Evolutionary conservation across 1,140 invertebrate genomes (phyloP), one percentile per base, ranked within the genome.

Genomic region (Achatina immaculata): DNA sequence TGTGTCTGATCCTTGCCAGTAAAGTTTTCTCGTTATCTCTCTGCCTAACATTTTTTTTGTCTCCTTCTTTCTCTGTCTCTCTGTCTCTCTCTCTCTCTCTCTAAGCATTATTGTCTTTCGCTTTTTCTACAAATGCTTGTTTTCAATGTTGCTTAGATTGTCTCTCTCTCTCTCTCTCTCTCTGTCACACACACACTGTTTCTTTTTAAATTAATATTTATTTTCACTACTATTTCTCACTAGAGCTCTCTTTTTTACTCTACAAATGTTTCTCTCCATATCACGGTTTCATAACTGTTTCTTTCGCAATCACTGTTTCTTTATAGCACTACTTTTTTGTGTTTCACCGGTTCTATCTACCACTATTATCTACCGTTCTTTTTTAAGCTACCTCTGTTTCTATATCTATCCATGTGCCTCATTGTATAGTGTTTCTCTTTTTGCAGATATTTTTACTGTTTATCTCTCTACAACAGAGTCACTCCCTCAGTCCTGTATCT

Each of bases 61-160:
- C 62, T 65, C 62, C n/a, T 24, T 65, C 62, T 65, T 24, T 65
- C 62, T 65, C 62, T 65, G 7, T 65, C 62, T 65, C 62, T 65
- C n/a, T 65, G 7, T 65, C 62, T 65, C 62, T 65, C 62, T 65
- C 62, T 65, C 62, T 65, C 62, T 65, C 62, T 65, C 62, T 65
- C 62, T 65, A 7, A 11, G 7, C n/a, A 7, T 65, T 24, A 11
- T 28, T 24, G 6, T 65, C 62, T 65, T 28, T 28, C 62, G n/a
- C n/a, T 65, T 28, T 65, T 11, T 65, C 24, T 65, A 14, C 7
- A 14, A 14, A 24, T 65, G 31, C n/a, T 7, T 65, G 62, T 14
- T 34, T 65, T 7, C n/a, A 6, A 24, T 65, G 24, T 65, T 65
- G 48, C 48, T 14, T 51, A 11, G 11, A 51, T 51, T 51, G 11